Percentiles rank a stretch among this genome's conserved stretches.
These are phyloP conservation scores for Nothoprocta perdicaria DNA, from an alignment of 2,113 vertebrate species.

Conservation along the genomic window DNA sequence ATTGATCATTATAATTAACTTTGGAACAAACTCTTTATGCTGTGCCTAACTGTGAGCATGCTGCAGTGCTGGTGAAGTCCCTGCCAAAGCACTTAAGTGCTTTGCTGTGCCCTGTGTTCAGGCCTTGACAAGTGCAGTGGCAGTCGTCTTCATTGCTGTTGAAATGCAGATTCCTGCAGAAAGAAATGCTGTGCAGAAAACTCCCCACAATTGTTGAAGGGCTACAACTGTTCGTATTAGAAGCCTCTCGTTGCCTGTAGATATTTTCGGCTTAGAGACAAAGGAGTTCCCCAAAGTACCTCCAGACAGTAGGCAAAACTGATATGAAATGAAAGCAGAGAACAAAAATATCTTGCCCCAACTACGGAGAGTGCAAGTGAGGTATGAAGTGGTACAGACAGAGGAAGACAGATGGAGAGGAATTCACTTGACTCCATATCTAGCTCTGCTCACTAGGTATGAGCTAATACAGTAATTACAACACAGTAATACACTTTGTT, in stretches of 20 bases:
- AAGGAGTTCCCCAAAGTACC: background rate
- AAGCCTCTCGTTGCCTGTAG: background rate
- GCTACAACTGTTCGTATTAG: fast-evolving
- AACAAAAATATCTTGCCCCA: background rate
- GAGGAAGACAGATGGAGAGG: background rate
- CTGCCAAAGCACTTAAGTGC: background rate
- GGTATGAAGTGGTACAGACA: background rate
- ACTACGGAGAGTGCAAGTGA: background rate
- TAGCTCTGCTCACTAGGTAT: background rate
- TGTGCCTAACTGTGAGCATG: background rate
- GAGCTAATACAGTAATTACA: background rate
- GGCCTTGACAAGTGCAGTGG: background rate
- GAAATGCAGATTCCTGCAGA: background rate
- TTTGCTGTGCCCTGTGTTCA: background rate
- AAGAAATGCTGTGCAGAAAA: background rate
- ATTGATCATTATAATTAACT: background rate
- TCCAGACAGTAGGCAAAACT: background rate
- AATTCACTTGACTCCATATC: background rate
- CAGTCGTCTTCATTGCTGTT: no score
- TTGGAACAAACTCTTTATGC: background rate
- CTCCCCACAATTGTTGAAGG: background rate
- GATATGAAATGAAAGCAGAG: background rate
- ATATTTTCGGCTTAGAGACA: background rate
- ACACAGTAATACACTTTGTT: background rate
- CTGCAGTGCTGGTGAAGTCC: background rate